Evolutionary conservation across 1,140 invertebrate genomes (phyloP).

Genomic region (Drosophila nikananu): DNA sequence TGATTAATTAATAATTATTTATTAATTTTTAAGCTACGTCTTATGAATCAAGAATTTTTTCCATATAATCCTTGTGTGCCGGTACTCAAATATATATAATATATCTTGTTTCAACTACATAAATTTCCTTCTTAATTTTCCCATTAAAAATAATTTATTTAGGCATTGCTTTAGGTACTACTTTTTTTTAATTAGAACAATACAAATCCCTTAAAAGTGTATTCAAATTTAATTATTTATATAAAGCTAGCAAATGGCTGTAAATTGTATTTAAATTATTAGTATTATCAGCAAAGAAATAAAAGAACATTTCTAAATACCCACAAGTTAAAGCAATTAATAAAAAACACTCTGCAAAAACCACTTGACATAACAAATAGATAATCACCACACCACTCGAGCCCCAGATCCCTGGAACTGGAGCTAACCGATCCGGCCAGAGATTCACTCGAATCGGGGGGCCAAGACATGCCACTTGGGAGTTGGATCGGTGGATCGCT

Average conservation of each 20-base stretch:
- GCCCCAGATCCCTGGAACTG: neutral
- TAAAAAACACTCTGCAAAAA: too few relatives aligned
- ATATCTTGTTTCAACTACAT: neutral
- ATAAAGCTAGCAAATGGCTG: too few relatives aligned
- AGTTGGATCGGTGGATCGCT: slow-evolving; percentile 16
- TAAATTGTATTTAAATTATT: neutral
- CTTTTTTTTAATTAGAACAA: too few relatives aligned
- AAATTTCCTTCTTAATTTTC: neutral
- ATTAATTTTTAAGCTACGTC: neutral
- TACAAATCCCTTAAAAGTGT: neutral
- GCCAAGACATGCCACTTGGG: neutral
- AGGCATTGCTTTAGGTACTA: too few relatives aligned
- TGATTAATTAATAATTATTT: neutral
- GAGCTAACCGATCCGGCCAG: neutral
- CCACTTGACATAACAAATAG: neutral
- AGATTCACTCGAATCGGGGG: neutral
- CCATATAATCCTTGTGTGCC: too few relatives aligned
- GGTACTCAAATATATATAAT: too few relatives aligned
- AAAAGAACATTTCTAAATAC: neutral
- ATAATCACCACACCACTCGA: neutral
- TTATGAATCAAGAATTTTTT: neutral
- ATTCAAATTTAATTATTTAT: neutral
- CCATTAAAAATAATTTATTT: neutral
- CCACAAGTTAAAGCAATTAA: neutral
- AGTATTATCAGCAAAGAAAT: neutral